Evolutionary conservation across 2,113 vertebrate species (phyloP).

Genomic region (Nothobranchius kuhntae): DNA sequence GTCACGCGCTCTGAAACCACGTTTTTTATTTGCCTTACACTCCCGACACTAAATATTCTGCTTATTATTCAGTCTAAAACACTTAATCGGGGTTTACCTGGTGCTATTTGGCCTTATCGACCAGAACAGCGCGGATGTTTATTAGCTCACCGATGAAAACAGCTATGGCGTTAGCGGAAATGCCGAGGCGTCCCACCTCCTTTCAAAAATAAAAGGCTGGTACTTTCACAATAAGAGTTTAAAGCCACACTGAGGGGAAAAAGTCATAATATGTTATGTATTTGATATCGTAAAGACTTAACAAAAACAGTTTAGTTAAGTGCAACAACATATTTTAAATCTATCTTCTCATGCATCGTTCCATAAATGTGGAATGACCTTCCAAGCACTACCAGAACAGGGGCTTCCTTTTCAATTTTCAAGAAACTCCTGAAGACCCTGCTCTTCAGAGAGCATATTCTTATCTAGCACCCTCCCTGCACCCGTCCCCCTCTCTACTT

Average conservation of each 20-base stretch:
- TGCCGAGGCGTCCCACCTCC: background rate
- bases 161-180: slow-evolving; percentile 50
- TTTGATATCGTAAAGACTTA: too few species aligned
- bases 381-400: too few species aligned
- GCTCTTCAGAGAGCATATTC: too few species aligned
- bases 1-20: background rate
- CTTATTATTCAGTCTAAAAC: background rate
- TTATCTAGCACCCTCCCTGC: too few species aligned
- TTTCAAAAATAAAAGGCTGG: background rate
- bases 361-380: too few species aligned
- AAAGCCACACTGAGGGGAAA: background rate
- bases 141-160: slow-evolving; percentile 5
- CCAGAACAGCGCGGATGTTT: slow-evolving; percentile 76
- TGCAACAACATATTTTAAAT: too few species aligned
- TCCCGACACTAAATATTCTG: background rate
- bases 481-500: too few species aligned
- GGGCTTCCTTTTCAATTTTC: too few species aligned
- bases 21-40: rapidly evolving
- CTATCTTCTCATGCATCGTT: too few species aligned
- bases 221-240: slow-evolving; percentile 34
- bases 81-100: slow-evolving; percentile 65
- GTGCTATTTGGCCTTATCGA: slow-evolving; percentile 84
- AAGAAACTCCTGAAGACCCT: too few species aligned
- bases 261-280: too few species aligned
- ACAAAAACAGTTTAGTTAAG: background rate